Evolutionary conservation across 1,140 invertebrate species (phyloP), one percentile per base, ranked within the genome.

Genomic region (Oreohelix idahoensis): DNA sequence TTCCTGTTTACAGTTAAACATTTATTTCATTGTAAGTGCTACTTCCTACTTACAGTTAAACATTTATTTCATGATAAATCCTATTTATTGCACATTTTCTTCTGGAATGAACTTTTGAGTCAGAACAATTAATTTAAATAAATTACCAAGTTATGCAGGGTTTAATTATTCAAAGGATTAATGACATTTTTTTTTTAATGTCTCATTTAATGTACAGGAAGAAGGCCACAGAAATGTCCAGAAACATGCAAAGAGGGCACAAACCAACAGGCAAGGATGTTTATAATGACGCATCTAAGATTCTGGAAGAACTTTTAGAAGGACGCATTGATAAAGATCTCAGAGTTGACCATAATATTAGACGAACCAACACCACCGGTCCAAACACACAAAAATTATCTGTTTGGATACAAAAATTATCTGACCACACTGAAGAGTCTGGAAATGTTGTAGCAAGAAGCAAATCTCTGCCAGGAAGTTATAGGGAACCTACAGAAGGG

Each of bases 251-350:
- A 32, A 29, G 29, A 10, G 11, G n/a, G 1, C 17, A 32, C n/a
- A 66, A 17, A 10, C 63, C 20, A 29, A 66, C 63, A 29, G 63
- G 11, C 8, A 1, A 32, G 2, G 29, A 66, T 66, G 29, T 66
- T 8, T 23, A 32, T 66, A 32, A 11, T 35, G 63, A 29, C 20
- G 29, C 29, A 32, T 2, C n/a, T 32, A 32, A 32, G 29, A 66
- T 66, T 32, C 17, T 66, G 20, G 63, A 66, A 17, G 63, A 66
- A 17, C n/a, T 66, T 66, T 66, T 66, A 66, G n/a, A 66, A 66
- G 17, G 32, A 2, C 63, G 63, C 29, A 66, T 32, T 10, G 63
- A 66, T 66, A 32, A 66, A 35, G 29, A 32, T 32, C 1, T 66
- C 17, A 29, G 29, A 66, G n/a, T 4, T 32, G 2, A 8, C 20